phyloP scores from a whole-genome alignment of 2,797 vertebrate genomes.

The Oryzias dopingdopingensis region DNA sequence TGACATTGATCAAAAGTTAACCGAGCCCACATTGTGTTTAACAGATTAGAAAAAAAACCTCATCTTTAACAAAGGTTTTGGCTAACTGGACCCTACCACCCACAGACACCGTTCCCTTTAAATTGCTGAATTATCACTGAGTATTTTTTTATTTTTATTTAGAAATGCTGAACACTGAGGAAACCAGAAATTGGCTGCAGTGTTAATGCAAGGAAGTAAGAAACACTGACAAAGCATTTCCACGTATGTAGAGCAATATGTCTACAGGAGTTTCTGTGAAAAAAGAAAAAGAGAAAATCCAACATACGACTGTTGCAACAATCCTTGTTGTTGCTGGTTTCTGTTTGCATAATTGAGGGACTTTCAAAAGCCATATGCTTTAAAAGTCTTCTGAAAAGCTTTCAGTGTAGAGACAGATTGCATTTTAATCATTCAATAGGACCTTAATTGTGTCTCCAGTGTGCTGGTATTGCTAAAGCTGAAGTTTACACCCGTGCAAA shows the following conservation, averaged over 20 bases:
- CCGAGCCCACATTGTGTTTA: neutral
- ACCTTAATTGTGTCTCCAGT: constrained; percentile 21
- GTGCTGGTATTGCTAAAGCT: constrained; percentile 9
- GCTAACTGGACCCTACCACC: constrained; percentile 3
- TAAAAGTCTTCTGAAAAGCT: constrained; percentile 14
- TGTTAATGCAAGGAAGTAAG: constrained; percentile 36
- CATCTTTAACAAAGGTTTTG: constrained; percentile 3
- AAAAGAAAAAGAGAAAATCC: constrained; percentile 4
- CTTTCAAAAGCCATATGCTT: constrained; percentile 27
- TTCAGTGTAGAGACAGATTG: constrained; percentile 21
- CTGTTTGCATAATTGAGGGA: constrained; percentile 23
- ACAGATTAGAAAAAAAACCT: constrained; percentile 17
- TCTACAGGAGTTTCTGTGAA: constrained; percentile 23
- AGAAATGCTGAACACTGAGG: constrained; percentile 31
- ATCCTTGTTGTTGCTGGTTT: constrained; percentile 23
- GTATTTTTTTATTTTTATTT: constrained; percentile 13
- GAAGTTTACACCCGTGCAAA: constrained; percentile 15
- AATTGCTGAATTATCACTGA: constrained; percentile 17
- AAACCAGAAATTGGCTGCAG: constrained; percentile 30
- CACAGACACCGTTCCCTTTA: constrained; percentile 10
- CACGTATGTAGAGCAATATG: constrained; percentile 32
- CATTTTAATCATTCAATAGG: constrained; percentile 39
- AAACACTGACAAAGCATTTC: constrained; percentile 47
- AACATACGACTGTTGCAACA: constrained; percentile 4
- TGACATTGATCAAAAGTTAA: constrained; percentile 24